Evolutionary conservation across 2,888 invertebrate species (phyloP), one percentile per base, ranked within the genome.

Genomic region (Ceratothoa steindachneri): DNA sequence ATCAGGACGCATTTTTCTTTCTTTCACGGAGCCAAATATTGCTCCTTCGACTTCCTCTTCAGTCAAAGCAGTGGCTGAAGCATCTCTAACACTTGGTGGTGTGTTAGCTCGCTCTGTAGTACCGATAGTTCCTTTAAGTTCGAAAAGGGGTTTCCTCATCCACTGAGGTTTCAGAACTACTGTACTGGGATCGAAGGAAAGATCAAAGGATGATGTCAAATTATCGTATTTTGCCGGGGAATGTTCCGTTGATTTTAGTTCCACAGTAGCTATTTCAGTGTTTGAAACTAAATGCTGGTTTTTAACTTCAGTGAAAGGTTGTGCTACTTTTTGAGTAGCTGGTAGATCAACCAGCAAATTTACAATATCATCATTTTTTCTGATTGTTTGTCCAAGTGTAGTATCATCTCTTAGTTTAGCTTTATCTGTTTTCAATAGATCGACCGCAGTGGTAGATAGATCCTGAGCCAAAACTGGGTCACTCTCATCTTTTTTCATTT

Each of bases 81-180:
- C 19, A 24, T 24, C 2, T 12, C 12, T 60, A 12, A 12, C n/a
- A 60, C 22, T 22, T 60, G 22, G 24, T 5, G 19, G 9, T 7
- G 19, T 15, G 19, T 19, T 7, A 55, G 5, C 55, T 19, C 19
- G 7, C 12, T 2, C 22, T 12, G 19, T 60, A 24, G n/a, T 24
- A 2, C 27, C 3, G 27, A 12, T n/a, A 22, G 60, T 60, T 60
- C 27, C 24, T 24, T 24, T 60, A 12, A 24, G 60, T 22, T n/a
- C 60, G 19, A 24, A 60, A 24, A 24, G 2, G 60, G 60, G 3
- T 4, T 60, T 60, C 27, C 9, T 60, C 77, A 73, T 77, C 77
- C 77, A 77, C 31, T 77, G 77, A 28, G 77, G 77, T 22, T 65
- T 66, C n/a, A 77, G 29, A 28, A 77, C 27, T 27, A 77, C 69